These are phyloP conservation scores for Arctopsyche grandis DNA, from an alignment of 1,140 invertebrate species.

Conservation along the genomic window DNA sequence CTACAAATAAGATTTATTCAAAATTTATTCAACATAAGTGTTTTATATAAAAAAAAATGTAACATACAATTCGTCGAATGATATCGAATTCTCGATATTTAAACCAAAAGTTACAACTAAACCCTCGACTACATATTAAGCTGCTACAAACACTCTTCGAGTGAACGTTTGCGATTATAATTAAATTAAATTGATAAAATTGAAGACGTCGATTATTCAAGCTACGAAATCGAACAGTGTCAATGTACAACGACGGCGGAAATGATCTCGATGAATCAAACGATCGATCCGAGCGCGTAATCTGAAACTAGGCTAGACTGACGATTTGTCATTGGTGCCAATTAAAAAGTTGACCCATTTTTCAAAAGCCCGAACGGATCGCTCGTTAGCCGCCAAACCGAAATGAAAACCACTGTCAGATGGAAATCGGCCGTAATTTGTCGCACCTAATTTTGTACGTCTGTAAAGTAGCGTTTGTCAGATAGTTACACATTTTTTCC, in stretches of 20 bases:
- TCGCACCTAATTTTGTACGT: slow-evolving; percentile 45
- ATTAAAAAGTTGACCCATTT: slow-evolving; percentile 11
- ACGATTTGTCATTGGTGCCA: slow-evolving; percentile 24
- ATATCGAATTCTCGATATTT: neutral
- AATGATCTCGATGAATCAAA: neutral
- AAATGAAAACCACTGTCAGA: slow-evolving; percentile 43
- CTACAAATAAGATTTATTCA: no score
- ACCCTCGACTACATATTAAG: neutral
- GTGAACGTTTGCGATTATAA: neutral
- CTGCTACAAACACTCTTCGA: neutral
- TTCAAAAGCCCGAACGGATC: neutral
- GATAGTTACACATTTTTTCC: slow-evolving; percentile 27
- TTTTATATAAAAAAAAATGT: no score
- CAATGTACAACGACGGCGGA: neutral
- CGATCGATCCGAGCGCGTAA: neutral
- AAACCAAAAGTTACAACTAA: neutral
- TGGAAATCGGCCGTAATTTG: slow-evolving; percentile 48
- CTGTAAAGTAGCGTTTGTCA: slow-evolving; percentile 18
- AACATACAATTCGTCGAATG: no score
- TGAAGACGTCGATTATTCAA: neutral
- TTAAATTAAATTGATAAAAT: slow-evolving; percentile 1
- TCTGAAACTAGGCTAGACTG: neutral
- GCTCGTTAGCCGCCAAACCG: neutral
- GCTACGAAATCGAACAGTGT: neutral
- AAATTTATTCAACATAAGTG: no score